Base-by-base conservation (phyloP, 2,888 invertebrate species). In the Cantharis lateralis region DNA sequence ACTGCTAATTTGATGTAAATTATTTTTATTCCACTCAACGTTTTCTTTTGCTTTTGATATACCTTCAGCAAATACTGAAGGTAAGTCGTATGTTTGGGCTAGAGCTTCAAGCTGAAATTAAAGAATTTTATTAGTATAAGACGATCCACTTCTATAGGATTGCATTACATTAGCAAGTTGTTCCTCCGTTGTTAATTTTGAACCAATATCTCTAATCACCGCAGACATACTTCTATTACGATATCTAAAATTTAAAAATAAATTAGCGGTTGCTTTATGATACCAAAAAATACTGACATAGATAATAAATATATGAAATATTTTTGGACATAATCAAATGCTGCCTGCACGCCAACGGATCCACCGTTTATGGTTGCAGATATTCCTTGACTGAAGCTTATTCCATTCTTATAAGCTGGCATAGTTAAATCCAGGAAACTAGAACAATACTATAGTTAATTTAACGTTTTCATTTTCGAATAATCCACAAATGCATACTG, bases 131-230 rank as follows among this genome's bases (percentile, higher is more conserved):
- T 20, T 10, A 11, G 4, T 26, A 15, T 13, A 18, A 13, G n/a
- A n/a, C 20, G n/a, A 2, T 4, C 0, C 0, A n/a, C 0, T 0
- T 63, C 1, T n/a, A 24, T 15, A 16, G 11, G 15, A 64, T 13
- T 24, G 15, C 10, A 72, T 64, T 79, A 79, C 79, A 3, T 76
- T 24, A 10, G 72, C 26, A 26, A 76, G 15, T 74, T 79, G 76
- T 32, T 64, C 69, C 28, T 79, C 61, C 0, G 78, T 79, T 28
- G 79, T 74, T 26, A 78, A 76, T 68, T 62, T 79, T 11, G 15
- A 28, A 32, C 73, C 76, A 32, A 79, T 78, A 16, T 75, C 75
- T 68, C 28, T 28, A 20, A 79, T n/a, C 1, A 70, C 68, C 13
- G 48, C 15, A 15, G 66, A 15, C n/a, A 78, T 15, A 63, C 0